Evolutionary conservation across 2,113 vertebrate genomes (phyloP).

Genomic region (Indicator maculatus): DNA sequence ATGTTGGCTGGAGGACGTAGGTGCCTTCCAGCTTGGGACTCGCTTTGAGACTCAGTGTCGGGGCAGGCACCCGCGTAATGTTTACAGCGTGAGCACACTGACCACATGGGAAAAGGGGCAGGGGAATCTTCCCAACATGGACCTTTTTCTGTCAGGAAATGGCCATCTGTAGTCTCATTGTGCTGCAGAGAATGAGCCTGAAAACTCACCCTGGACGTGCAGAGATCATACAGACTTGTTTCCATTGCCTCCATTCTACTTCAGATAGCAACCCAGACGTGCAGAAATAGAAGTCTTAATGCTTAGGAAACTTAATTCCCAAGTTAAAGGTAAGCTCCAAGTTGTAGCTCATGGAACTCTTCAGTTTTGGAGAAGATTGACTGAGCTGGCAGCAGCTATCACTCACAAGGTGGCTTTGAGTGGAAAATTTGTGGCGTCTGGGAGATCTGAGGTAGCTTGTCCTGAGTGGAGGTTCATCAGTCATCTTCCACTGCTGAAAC

Average conservation of each 20-base stretch:
- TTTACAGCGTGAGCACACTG: fast-evolving
- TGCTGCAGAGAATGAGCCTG: fast-evolving
- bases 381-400: fast-evolving
- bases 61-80: background rate
- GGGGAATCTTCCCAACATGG: background rate
- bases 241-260: fast-evolving
- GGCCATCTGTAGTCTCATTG: background rate
- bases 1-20: fast-evolving
- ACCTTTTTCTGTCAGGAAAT: background rate
- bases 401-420: too few relatives aligned
- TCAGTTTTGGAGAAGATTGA: background rate
- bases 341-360: too few relatives aligned
- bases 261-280: background rate
- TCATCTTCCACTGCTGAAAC: too few relatives aligned
- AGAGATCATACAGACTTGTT: fast-evolving
- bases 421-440: too few relatives aligned
- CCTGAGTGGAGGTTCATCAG: background rate
- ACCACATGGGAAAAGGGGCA: background rate
- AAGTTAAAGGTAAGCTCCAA: background rate
- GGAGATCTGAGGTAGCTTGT: background rate
- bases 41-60: background rate
- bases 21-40: background rate
- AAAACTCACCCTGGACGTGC: fast-evolving
- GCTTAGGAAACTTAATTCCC: fast-evolving
- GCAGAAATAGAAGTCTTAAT: background rate